Evolutionary conservation across 2,888 invertebrate species (phyloP).

Genomic region (Geotrupes spiniger): DNA sequence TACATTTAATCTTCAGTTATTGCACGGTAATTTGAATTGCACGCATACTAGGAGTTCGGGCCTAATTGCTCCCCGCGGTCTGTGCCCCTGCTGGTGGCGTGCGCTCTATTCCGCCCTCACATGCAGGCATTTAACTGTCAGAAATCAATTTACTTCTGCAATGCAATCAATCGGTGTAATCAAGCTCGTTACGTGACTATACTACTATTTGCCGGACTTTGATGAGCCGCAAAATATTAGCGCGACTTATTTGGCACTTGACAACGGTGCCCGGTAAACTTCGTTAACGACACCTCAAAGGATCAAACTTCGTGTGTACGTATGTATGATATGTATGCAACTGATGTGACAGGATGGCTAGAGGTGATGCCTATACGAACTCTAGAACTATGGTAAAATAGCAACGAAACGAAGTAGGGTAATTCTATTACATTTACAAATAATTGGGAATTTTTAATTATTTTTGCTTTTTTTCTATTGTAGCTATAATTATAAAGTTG

Average conservation of each 20-base stretch:
- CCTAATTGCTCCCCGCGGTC: slow-evolving; percentile 30
- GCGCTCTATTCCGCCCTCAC: slow-evolving; percentile 25
- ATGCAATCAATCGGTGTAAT: slow-evolving; percentile 31
- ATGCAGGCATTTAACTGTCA: slow-evolving; percentile 31
- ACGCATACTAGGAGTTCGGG: slow-evolving; percentile 27
- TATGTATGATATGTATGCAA: no score
- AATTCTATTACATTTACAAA: no score
- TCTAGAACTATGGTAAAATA: no score
- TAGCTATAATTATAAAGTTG: no score
- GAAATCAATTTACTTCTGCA: slow-evolving; percentile 31
- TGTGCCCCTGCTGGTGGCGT: slow-evolving; percentile 19
- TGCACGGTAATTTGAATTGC: slow-evolving; percentile 28
- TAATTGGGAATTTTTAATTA: no score
- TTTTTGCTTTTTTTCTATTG: no score
- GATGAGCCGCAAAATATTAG: neutral
- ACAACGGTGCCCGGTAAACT: neutral
- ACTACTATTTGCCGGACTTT: slow-evolving; percentile 1
- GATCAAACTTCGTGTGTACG: no score
- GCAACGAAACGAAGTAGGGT: no score
- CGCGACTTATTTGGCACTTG: neutral
- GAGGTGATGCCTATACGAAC: no score
- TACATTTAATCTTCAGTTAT: slow-evolving; percentile 22
- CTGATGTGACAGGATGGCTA: no score
- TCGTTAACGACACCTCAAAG: no score
- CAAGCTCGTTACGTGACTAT: slow-evolving; percentile 21